A percentile compares a stretch with the other conserved stretches of the same genome.
These are phyloP conservation scores for Apogon hyalosoma DNA, from an alignment of 2,797 vertebrate species.

Conservation along the genomic window DNA sequence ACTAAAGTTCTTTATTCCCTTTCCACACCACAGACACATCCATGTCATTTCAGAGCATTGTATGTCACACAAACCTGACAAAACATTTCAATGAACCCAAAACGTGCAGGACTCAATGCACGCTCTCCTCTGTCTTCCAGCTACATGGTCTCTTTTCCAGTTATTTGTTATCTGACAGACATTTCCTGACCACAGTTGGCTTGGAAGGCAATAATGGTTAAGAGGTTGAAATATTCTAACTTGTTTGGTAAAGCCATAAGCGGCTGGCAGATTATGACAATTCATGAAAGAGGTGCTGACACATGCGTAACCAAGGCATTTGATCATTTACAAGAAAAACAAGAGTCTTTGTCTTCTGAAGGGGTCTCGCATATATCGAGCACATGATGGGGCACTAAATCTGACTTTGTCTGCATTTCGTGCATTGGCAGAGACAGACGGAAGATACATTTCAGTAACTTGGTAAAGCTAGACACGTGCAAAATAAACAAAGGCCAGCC, in stretches of 20 bases:
- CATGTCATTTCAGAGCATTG: conserved; percentile 53
- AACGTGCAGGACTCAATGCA: conserved; percentile 22
- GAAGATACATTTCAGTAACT: conserved; percentile 67
- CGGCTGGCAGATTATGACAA: conserved; percentile 51
- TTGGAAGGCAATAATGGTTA: conserved; percentile 45
- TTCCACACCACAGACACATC: conserved; percentile 65
- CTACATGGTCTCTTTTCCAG: conserved; percentile 30
- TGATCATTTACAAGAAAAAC: conserved; percentile 52
- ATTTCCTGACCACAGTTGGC: conserved; percentile 68
- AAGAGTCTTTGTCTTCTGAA: conserved; percentile 52
- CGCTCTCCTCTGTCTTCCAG: conserved; percentile 21
- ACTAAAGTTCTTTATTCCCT: conserved; percentile 67
- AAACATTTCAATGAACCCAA: conserved; percentile 59
- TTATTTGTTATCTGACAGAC: conserved; percentile 68
- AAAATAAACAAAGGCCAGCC: conserved; percentile 66
- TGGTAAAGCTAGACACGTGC: conserved; percentile 39
- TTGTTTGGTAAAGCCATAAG: conserved; percentile 55
- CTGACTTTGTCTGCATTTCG: conserved; percentile 49
- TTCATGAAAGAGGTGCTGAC: conserved; percentile 55
- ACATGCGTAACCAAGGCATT: conserved; percentile 41
- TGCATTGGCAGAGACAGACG: conserved; percentile 35
- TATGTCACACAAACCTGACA: conserved; percentile 67
- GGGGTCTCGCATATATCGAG: conserved; percentile 33
- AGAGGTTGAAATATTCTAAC: conserved; percentile 47
- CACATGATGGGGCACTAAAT: conserved; percentile 27